Conservation (phyloP, 64 coral and sea anemone genomes). For the Montipora efflorescens region DNA sequence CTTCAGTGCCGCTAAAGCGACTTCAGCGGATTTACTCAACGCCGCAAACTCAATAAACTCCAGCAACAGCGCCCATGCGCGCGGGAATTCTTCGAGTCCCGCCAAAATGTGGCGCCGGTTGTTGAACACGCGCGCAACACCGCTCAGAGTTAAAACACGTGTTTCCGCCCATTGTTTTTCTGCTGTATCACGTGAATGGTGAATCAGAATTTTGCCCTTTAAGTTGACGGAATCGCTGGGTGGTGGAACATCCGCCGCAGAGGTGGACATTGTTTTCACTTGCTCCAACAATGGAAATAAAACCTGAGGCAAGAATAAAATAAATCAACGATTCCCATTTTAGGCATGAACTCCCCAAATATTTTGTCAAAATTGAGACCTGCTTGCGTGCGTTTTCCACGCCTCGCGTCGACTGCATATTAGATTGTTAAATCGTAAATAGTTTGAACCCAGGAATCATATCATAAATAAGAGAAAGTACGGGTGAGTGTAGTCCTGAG, state of each 20-base stretch:
- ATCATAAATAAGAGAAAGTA: too few relatives aligned
- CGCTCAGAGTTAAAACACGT: slow-evolving; percentile 85
- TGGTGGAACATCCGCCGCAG: slow-evolving; percentile 90
- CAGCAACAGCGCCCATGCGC: slow-evolving; percentile 88
- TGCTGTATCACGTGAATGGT: slow-evolving; percentile 96
- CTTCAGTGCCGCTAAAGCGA: slow-evolving; percentile 91
- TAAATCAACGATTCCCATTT: background rate
- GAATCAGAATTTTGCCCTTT: slow-evolving; percentile 93
- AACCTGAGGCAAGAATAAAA: slow-evolving; percentile 52
- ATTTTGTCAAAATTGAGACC: too few relatives aligned
- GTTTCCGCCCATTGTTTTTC: slow-evolving; percentile 99
- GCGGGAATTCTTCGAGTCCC: slow-evolving; percentile 88
- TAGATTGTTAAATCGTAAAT: too few relatives aligned
- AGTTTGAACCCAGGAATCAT: too few relatives aligned
- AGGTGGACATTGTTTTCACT: slow-evolving; percentile 97
- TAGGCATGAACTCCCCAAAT: too few relatives aligned
- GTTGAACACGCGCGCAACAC: slow-evolving; percentile 98
- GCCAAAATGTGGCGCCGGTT: slow-evolving; percentile 90
- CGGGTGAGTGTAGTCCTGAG: too few relatives aligned
- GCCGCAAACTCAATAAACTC: slow-evolving; percentile 94
- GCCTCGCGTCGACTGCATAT: too few relatives aligned
- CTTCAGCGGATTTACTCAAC: slow-evolving; percentile 94
- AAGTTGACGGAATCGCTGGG: slow-evolving; percentile 77
- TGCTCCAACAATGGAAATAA: slow-evolving; percentile 97
- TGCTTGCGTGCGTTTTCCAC: too few relatives aligned